Base-by-base conservation (phyloP, 2,113 vertebrate species). In the Astur gentilis region DNA sequence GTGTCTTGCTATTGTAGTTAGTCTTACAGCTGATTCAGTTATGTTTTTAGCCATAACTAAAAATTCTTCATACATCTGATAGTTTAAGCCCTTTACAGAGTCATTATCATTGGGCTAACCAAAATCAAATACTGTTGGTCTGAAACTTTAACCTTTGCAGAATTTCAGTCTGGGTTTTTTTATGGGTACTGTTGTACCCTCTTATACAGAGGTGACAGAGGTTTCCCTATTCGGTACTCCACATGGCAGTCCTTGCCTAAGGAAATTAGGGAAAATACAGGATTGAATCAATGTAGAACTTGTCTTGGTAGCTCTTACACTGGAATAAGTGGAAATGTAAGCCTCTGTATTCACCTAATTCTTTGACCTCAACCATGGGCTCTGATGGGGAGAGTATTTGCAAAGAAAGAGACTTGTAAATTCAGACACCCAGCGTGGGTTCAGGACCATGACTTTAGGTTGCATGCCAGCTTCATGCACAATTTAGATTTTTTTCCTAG, bases 211-310 rank as follows among this genome's bases (percentile, higher is more conserved):
- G 44, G 19, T 76, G 34, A 57, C 19, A 61, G 57, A 71, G 3
- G 8, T 81, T 83, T 94, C 6, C 3, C 29, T 40, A 0, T 34
- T 62, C 0, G 0, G 22, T 62, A 13, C 5, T 75, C 11, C 20
- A 36, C 5, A 4, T 65, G 23, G 9, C 29, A 61, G 13, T 78
- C 21, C 11, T 67, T 87, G 29, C 29, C 20, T 52, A 23, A 77
- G 55, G n/a, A 66, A 70, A 78, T 38, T 20, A 11, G 21, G 47
- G 34, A 26, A 79, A 85, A 60, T 71, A 79, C 1, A 3, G n/a
- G 44, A 6, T 36, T 72, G 31, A 61, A 49, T 84, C 44, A 36
- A 3, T 58, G 38, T 49, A 87, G 57, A 73, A 64, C 27, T 77
- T 89, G 18, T 67, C 17, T 52, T 72, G 8, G 25, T 64, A 57